A percentile compares a stretch with the other conserved stretches of the same genome.
phyloP scores from a whole-genome alignment of 2,113 vertebrate genomes.

The Cryptomyrus ogoouensis region DNA sequence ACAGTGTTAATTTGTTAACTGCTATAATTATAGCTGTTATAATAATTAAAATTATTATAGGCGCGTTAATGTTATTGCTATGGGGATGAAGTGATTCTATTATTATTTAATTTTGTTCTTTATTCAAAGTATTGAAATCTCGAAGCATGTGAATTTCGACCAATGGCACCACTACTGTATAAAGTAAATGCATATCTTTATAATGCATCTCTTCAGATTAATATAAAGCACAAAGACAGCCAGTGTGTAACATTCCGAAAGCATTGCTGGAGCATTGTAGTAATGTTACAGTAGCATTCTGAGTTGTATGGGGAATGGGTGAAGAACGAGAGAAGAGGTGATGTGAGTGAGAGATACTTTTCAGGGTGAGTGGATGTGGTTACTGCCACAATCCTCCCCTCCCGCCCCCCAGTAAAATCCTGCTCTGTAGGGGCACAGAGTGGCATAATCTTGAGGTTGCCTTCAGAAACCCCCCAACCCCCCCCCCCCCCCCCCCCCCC shows the following conservation, averaged over 20 bases:
- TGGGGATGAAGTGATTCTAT: constrained; percentile 17
- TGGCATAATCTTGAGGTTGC: not conserved
- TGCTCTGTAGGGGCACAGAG: not conserved
- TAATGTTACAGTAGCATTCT: not conserved
- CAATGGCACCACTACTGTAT: constrained; percentile 15
- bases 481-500: not conserved
- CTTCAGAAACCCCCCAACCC: not conserved
- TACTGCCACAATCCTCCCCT: not conserved
- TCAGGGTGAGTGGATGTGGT: not conserved
- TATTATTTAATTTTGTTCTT: constrained; percentile 16
- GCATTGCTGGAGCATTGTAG: not conserved
- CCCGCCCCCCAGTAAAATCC: not conserved
- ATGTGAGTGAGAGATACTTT: not conserved
- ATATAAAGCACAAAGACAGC: not conserved
- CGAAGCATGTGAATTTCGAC: constrained; percentile 31
- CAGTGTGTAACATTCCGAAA: not conserved
- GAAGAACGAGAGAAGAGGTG: too few species aligned
- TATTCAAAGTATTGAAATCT: constrained; percentile 25
- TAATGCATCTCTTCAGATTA: not conserved
- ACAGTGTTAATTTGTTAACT: constrained; percentile 37
- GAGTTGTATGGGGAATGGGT: not conserved
- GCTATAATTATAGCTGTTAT: constrained; percentile 26
- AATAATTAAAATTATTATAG: constrained; percentile 14
- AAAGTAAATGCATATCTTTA: constrained; percentile 4
- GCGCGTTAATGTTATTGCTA: constrained; percentile 22